phyloP scores from a whole-genome alignment of 2,113 vertebrate genomes.

The Dissostichus mawsoni region DNA sequence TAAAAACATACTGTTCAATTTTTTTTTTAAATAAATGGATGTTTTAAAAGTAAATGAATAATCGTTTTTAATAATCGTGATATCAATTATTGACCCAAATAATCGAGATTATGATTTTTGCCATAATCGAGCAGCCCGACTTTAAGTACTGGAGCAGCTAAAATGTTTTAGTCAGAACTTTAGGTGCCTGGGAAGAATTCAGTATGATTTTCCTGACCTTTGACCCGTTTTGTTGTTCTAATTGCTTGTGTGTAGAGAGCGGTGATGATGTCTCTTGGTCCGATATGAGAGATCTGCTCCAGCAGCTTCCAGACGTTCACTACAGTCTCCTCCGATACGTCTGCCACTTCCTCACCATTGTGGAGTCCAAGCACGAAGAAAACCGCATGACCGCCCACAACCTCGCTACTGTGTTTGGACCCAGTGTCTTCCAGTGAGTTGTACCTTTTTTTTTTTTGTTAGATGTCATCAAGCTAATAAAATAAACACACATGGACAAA shows the following conservation, averaged over 20 bases:
- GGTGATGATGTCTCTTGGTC: slow-evolving; percentile 79
- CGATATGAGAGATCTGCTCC: slow-evolving; percentile 84
- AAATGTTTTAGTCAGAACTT: not conserved
- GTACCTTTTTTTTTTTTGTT: not conserved
- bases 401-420: slow-evolving; percentile 93
- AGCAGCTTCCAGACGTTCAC: slow-evolving; percentile 88
- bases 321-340: slow-evolving; percentile 90
- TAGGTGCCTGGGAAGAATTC: not conserved
- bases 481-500: not conserved
- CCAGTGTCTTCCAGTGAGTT: slow-evolving; percentile 95
- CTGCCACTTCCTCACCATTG: slow-evolving; percentile 90
- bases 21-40: no score
- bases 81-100: no score
- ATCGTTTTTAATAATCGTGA: no score
- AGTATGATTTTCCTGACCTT: not conserved
- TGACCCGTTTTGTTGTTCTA: not conserved
- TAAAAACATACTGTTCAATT: no score
- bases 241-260: slow-evolving; percentile 63
- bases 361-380: slow-evolving; percentile 86
- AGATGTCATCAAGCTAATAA: not conserved
- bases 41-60: no score
- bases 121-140: no score
- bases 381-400: slow-evolving; percentile 92
- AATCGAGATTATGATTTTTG: no score
- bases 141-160: not conserved